Conservation (phyloP, 1,140 invertebrate genomes). For the Hetaerina americana region DNA sequence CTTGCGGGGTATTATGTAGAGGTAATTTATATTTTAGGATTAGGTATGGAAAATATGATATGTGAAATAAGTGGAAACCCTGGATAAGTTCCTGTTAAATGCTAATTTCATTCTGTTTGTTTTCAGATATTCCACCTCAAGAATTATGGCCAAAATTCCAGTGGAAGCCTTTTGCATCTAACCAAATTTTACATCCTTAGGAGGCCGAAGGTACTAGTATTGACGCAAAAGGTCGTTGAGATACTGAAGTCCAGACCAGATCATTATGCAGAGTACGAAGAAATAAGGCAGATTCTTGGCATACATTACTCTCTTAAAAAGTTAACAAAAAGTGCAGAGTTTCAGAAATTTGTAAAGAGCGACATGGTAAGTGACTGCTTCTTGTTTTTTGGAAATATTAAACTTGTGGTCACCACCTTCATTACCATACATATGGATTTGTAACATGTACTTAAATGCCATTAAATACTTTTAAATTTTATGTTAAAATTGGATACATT, state of each 20-base stretch:
- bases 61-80: too few species aligned
- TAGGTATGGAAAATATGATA: too few species aligned
- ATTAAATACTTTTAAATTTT: too few species aligned
- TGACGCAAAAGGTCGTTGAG: slow-evolving; percentile 40
- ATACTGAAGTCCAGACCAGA: slow-evolving; percentile 39
- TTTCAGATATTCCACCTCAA: slow-evolving; percentile 24
- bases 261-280: slow-evolving; percentile 35
- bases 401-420: too few species aligned
- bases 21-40: too few species aligned
- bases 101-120: slow-evolving; percentile 13
- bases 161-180: slow-evolving; percentile 42
- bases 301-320: slow-evolving; percentile 34
- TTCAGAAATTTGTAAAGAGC: slow-evolving; percentile 25
- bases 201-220: slow-evolving; percentile 37
- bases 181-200: slow-evolving; percentile 42
- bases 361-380: slow-evolving; percentile 25
- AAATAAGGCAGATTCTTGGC: slow-evolving; percentile 33
- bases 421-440: too few species aligned
- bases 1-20: too few species aligned
- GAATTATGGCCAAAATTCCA: slow-evolving; percentile 25
- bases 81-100: too few species aligned
- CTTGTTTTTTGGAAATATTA: slow-evolving; percentile 3
- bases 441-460: too few species aligned
- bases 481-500: too few species aligned
- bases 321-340: slow-evolving; percentile 30